phyloP scores from a whole-genome alignment of 2,797 vertebrate species.

The Hippocampus kuda region DNA sequence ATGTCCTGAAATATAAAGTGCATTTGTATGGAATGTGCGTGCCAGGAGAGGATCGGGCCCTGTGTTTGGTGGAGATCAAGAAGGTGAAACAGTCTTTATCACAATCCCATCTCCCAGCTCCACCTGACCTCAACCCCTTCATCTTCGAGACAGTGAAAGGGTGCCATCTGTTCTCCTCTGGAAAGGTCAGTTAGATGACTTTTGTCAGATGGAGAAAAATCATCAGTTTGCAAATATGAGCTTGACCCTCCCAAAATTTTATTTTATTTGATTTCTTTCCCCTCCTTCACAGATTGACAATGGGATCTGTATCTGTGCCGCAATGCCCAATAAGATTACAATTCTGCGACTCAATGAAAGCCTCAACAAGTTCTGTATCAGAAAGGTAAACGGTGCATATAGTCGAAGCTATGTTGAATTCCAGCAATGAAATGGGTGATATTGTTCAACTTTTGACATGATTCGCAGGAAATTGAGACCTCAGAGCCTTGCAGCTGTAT shows the following conservation, averaged over 20 bases:
- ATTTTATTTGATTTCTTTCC: conserved; percentile 4
- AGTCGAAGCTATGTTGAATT: no score
- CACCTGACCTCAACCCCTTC: conserved; percentile 84
- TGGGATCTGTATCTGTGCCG: conserved; percentile 88
- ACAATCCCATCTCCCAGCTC: conserved; percentile 91
- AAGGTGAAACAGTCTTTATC: conserved; percentile 96
- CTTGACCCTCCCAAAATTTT: not conserved
- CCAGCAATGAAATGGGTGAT: not conserved
- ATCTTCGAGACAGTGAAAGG: conserved; percentile 95
- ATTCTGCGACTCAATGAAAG: conserved; percentile 88
- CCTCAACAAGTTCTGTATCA: conserved; percentile 94
- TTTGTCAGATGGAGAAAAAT: conserved; percentile 4
- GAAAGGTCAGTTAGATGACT: conserved; percentile 70
- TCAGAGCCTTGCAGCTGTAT: conserved; percentile 97
- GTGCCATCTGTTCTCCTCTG: conserved; percentile 92
- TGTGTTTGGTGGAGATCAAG: conserved; percentile 94
- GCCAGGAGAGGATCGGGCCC: conserved; percentile 85
- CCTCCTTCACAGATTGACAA: conserved; percentile 80
- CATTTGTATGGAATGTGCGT: conserved; percentile 1
- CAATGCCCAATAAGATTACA: conserved; percentile 93
- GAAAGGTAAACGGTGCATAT: conserved; percentile 73
- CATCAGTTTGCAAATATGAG: not conserved
- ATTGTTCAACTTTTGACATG: conserved; percentile 9
- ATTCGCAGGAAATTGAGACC: conserved; percentile 89
- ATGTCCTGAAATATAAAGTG: not conserved